Base-by-base conservation (phyloP, 2,797 vertebrate species). In the Cossypha heuglini region DNA sequence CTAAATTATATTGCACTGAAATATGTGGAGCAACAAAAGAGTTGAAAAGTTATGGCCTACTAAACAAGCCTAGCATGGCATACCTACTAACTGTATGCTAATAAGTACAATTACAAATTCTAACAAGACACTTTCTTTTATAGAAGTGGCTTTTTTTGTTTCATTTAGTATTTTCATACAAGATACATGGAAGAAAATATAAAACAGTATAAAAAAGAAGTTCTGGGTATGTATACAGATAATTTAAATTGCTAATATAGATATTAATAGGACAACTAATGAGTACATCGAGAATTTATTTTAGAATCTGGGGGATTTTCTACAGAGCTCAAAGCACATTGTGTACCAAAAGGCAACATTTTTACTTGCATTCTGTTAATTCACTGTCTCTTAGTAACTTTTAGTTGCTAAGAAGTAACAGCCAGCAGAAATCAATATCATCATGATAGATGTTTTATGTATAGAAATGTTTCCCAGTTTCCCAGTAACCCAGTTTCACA, bases 401-500 rank as follows among this genome's bases (percentile, higher is more conserved):
- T 54, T 20, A 63, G 22, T 28, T 72, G 52, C 51, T 68, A 90
- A 54, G 72, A 92, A 74, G 43, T 49, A 67, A 68, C 54, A 68
- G 24, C 0, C n/a, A 40, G 21, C 18, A 75, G 21, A 62, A 73
- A 96, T 43, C 6, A 3, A 15, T 9, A 79, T 55, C 31, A 37
- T 9, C 13, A 43, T 16, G 9, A 64, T n/a, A 67, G 48, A 45
- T 9, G 33, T 69, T 93, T 94, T 59, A 90, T 29, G 48, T 59
- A 85, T 26, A 82, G 55, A 87, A 72, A 78, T 2, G 2, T 71
- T 82, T 79, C 87, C 62, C 37, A 72, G 54, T 67, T 90, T 82
- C 49, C 80, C 73, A 93, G 49, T 86, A 95, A 90, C 45, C 37
- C 79, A 59, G 10, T 48, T 91, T 66, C 68, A 74, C 84, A 67